Conservation (phyloP, 2,797 vertebrate genomes). For the Peromyscus melanophrys region DNA sequence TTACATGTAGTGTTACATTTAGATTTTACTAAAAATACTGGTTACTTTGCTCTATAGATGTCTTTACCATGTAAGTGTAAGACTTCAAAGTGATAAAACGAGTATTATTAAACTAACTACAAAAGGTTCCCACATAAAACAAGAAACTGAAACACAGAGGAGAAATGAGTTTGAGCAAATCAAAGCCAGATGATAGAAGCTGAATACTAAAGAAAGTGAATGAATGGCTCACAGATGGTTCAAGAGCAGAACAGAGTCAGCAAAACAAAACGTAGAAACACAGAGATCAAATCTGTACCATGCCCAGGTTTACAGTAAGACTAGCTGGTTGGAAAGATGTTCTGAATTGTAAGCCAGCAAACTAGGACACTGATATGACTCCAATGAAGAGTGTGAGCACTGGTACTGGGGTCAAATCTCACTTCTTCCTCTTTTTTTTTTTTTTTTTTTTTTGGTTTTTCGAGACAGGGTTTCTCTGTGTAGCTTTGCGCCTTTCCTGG, state of each 20-base stretch:
- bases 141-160: constrained; percentile 70
- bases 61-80: constrained; percentile 68
- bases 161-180: constrained; percentile 76
- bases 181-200: constrained; percentile 71
- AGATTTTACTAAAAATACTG: constrained; percentile 65
- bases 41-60: constrained; percentile 57
- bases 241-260: constrained; percentile 55
- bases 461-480: no score
- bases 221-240: constrained; percentile 65
- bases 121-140: constrained; percentile 76
- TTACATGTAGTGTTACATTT: not conserved
- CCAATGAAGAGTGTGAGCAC: not conserved
- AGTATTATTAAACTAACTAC: constrained; percentile 75
- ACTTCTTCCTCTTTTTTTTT: not conserved
- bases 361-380: not conserved
- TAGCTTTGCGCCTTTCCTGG: no score
- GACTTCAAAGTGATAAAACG: constrained; percentile 68
- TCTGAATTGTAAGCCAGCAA: not conserved
- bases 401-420: not conserved
- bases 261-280: constrained; percentile 45
- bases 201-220: constrained; percentile 57
- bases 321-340: not conserved
- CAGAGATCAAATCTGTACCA: not conserved
- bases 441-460: no score
- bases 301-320: constrained; percentile 11